Base-by-base conservation (phyloP, 2,888 invertebrate genomes). In the Agrotis clavis region DNA sequence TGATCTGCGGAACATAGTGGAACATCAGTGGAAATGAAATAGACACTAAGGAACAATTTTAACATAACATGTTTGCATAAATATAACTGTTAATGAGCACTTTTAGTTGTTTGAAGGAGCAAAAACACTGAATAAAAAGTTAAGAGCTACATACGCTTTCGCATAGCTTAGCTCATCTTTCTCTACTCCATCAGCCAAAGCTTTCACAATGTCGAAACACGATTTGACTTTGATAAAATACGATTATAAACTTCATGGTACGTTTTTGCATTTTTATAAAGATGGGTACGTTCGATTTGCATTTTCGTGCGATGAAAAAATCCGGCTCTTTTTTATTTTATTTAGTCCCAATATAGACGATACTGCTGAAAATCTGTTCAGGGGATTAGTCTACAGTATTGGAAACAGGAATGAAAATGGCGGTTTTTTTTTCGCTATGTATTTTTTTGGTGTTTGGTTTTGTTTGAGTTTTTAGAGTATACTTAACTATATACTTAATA, bases 221-320 rank as follows among this genome's bases (percentile, higher is more conserved):
- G 90, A 93, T 92, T 93, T 90, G 92, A 93, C 93, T 94, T 92
- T 93, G 93, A 94, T 92, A 91, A 93, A 95, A 95, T 92, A 90
- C 89, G 89, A 94, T 95, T 94, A 94, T 89, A 88, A 91, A 91
- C 89, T 92, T 90, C 86, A 86, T 84, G 83, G 80, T 81, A 75
- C 69, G 77, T 84, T 89, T 93, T 91, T 91, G 89, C 91, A 92
- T 92, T 93, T 93, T 94, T 92, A 91, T 91, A 87, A 90, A 84
- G 77, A 86, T 83, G 77, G 74, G 73, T 77, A 83, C 80, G 78
- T 78, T 71, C 67, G 72, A 86, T 88, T 88, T 87, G 78, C 86
- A 85, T 85, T 84, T 72, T 81, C 51, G 54, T 84, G 73, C 63
- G 70, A 41, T 59, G 61, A 65, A 78, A 82, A 77, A 78, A 69